Conservation (phyloP, 2,797 vertebrate genomes). For the Ptychadena robeensis region DNA sequence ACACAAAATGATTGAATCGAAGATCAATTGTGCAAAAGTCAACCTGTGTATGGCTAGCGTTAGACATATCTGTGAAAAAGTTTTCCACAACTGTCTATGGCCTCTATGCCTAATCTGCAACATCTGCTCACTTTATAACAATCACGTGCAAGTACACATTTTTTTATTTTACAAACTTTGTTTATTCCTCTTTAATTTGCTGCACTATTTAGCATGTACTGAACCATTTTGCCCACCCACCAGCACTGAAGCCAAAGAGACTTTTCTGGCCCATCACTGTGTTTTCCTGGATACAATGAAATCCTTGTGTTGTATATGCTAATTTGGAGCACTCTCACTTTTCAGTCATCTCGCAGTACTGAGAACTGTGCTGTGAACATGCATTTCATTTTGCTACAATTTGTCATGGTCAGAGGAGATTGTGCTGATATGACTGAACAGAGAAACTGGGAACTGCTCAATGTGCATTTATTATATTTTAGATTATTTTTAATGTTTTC, state of each 20-base stretch:
- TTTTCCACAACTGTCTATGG: no score
- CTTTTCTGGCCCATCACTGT: background rate
- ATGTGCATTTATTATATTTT: background rate
- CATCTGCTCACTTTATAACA: no score
- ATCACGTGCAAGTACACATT: no score
- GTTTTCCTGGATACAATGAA: background rate
- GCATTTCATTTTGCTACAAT: slow-evolving; percentile 6
- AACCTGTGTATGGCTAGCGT: no score
- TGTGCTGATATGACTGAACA: background rate
- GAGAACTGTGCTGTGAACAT: background rate
- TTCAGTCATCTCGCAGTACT: background rate
- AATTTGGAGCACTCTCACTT: background rate
- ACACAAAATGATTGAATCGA: no score
- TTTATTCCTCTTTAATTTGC: background rate
- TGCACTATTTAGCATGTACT: background rate
- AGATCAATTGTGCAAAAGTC: no score
- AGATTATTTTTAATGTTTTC: background rate
- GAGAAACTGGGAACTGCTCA: background rate
- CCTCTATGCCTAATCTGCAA: no score
- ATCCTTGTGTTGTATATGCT: background rate
- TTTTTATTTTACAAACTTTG: background rate
- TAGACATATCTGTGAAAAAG: no score
- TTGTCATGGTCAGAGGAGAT: slow-evolving; percentile 2
- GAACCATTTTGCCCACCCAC: background rate
- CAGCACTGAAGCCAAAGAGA: background rate